Evolutionary conservation across 2,888 invertebrate genomes (phyloP).

Genomic region (Scaptomyza caliginosa): DNA sequence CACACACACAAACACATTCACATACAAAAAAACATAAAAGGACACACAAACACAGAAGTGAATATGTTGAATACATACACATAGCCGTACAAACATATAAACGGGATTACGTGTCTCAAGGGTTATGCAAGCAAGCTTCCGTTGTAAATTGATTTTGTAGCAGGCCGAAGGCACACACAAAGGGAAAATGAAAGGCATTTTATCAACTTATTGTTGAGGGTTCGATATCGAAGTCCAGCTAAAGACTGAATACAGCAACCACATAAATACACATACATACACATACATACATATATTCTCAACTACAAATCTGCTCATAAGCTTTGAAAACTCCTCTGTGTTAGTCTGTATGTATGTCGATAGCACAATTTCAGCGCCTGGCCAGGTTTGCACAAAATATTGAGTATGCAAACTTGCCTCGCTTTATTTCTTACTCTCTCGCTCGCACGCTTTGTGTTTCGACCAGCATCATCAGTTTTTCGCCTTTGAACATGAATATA

Average conservation of each 20-base stretch:
- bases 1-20: constrained; percentile 22
- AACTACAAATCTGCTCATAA: constrained; percentile 24
- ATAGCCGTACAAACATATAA: constrained; percentile 47
- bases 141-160: constrained; percentile 73
- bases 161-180: constrained; percentile 55
- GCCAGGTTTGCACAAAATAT: constrained; percentile 4
- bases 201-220: constrained; percentile 63
- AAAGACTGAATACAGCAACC: constrained; percentile 9
- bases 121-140: constrained; percentile 75
- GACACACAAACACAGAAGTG: not conserved
- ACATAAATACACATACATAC: not conserved
- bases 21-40: constrained; percentile 28
- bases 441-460: not conserved
- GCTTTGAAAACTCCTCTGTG: constrained; percentile 2
- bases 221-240: constrained; percentile 33
- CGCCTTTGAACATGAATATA: constrained; percentile 11
- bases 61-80: constrained; percentile 9
- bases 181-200: constrained; percentile 64
- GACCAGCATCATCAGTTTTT: constrained; percentile 6
- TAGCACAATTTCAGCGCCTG: constrained; percentile 10
- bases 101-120: constrained; percentile 71
- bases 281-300: constrained; percentile 1
- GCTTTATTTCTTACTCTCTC: not conserved
- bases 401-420: not conserved
- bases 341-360: not conserved